These are phyloP conservation scores for Cherax quadricarinatus DNA, from an alignment of 1,140 invertebrate species.

Conservation along the genomic window DNA sequence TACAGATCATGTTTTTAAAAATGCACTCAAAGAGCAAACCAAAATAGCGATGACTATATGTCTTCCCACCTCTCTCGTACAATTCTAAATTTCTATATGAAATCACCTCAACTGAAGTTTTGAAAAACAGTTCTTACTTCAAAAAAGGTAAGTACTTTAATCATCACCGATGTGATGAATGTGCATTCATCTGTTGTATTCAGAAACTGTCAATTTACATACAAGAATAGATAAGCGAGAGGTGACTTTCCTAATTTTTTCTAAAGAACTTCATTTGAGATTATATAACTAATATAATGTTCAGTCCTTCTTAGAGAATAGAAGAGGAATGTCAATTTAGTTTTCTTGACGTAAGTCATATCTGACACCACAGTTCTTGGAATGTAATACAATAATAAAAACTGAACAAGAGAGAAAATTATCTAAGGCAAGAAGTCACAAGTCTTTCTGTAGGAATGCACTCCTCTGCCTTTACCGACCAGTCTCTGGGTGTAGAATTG, in stretches of 20 bases:
- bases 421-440: slow-evolving; percentile 38
- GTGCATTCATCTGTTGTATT: no score
- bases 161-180: no score
- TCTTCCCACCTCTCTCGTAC: not conserved
- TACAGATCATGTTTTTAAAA: not conserved
- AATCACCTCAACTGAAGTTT: no score
- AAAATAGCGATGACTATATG: not conserved
- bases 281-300: not conserved
- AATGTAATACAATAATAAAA: slow-evolving; percentile 40
- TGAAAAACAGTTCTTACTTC: no score
- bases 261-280: not conserved
- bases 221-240: slow-evolving; percentile 29
- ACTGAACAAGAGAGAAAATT: slow-evolving; percentile 1
- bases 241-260: slow-evolving; percentile 18
- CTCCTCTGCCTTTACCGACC: slow-evolving; percentile 44
- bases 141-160: no score
- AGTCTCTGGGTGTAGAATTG: not conserved
- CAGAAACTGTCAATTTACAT: not conserved
- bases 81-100: not conserved
- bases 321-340: not conserved
- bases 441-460: slow-evolving; percentile 61
- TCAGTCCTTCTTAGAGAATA: not conserved
- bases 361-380: slow-evolving; percentile 36
- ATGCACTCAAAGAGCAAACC: not conserved
- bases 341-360: not conserved